These are phyloP conservation scores for Smithornis capensis DNA, from an alignment of 2,113 vertebrate genomes.

Conservation along the genomic window DNA sequence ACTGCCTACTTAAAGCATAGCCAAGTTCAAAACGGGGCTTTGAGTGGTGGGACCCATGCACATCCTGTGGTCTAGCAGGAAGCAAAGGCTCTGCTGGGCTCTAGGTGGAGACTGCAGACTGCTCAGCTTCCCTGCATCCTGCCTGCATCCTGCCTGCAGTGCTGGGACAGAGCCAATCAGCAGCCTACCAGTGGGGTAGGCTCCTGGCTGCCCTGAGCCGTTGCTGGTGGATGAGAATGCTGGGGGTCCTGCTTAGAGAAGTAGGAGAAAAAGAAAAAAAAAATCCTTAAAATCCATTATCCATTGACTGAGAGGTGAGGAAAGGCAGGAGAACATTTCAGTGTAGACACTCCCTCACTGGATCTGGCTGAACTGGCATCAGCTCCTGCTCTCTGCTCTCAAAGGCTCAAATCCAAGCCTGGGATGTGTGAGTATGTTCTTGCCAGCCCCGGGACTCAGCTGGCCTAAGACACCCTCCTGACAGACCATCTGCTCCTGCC, in stretches of 20 bases:
- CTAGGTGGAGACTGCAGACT: slow-evolving; percentile 62
- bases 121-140: background rate
- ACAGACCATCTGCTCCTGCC: background rate
- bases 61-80: fast-evolving
- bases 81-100: slow-evolving; percentile 20
- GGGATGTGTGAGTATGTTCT: background rate
- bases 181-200: background rate
- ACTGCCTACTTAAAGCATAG: background rate
- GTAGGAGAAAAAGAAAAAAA: background rate
- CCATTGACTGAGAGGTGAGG: background rate
- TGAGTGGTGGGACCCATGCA: fast-evolving
- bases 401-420: background rate
- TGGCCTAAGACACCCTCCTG: background rate
- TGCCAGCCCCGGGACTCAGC: background rate
- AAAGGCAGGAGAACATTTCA: background rate
- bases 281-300: background rate
- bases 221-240: background rate
- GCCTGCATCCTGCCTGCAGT: background rate
- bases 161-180: background rate
- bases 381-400: background rate
- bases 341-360: background rate
- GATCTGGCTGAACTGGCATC: background rate
- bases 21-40: background rate
- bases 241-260: background rate
- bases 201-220: background rate